Evolutionary conservation across 2,888 invertebrate species (phyloP).

Genomic region (Kryphioiulus occultus): DNA sequence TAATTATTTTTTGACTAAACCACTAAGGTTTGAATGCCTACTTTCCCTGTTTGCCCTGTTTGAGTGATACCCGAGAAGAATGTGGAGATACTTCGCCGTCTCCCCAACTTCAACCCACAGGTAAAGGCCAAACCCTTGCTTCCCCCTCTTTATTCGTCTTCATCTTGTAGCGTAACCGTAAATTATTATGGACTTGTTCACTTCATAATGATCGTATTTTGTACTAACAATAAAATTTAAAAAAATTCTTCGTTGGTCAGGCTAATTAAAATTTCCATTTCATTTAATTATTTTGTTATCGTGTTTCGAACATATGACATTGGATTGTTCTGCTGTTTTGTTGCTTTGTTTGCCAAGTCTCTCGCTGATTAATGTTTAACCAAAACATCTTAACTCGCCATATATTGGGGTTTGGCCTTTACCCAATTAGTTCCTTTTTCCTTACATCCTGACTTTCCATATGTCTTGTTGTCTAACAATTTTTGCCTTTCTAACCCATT

Average conservation of each 20-base stretch:
- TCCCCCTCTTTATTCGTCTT: slow-evolving; percentile 6
- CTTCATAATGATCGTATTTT: neutral
- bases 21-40: slow-evolving; percentile 58
- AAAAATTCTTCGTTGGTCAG: neutral
- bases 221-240: slow-evolving; percentile 1
- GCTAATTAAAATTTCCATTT: neutral
- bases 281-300: neutral
- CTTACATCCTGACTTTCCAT: neutral
- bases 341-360: neutral
- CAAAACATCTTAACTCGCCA: neutral
- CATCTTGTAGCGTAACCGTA: neutral
- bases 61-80: slow-evolving; percentile 54
- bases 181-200: neutral
- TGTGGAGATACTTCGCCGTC: slow-evolving; percentile 50
- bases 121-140: slow-evolving; percentile 46
- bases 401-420: slow-evolving; percentile 35
- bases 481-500: neutral
- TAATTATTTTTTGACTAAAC: slow-evolving; percentile 41
- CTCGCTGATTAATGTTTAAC: slow-evolving; percentile 27
- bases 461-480: neutral
- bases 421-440: slow-evolving; percentile 33
- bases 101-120: slow-evolving; percentile 46
- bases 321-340: neutral
- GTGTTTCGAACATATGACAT: neutral
- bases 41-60: slow-evolving; percentile 60